Evolutionary conservation across 2,888 invertebrate species (phyloP).

Genomic region (Microctonus hyperodae): DNA sequence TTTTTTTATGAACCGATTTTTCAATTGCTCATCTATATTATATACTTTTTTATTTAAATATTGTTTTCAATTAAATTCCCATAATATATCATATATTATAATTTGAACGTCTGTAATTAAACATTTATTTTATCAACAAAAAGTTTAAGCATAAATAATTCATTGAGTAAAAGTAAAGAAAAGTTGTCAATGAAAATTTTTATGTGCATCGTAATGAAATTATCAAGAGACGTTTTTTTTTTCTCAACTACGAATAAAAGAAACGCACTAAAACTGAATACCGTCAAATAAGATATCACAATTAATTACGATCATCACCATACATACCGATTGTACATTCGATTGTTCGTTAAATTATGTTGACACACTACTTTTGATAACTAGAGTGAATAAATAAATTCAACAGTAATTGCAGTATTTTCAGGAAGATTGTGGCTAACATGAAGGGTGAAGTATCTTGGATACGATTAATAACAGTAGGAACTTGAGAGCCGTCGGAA

Average conservation of each 20-base stretch:
- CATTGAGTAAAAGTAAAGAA: too few relatives aligned
- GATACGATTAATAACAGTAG: constrained; percentile 25
- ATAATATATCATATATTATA: too few relatives aligned
- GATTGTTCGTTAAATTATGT: constrained; percentile 38
- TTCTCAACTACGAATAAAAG: background rate
- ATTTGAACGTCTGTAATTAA: too few relatives aligned
- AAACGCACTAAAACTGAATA: background rate
- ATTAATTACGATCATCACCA: background rate
- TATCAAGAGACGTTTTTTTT: background rate
- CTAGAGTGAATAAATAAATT: constrained; percentile 30
- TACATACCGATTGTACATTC: constrained; percentile 33
- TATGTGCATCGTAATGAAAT: too few relatives aligned
- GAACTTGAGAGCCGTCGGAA: constrained; percentile 40
- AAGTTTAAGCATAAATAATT: too few relatives aligned
- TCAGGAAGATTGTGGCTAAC: constrained; percentile 30
- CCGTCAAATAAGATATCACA: constrained; percentile 26
- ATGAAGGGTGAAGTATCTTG: constrained; percentile 33
- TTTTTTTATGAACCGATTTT: background rate
- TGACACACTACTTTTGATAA: constrained; percentile 28
- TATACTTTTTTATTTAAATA: background rate
- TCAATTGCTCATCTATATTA: background rate
- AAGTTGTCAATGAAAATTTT: too few relatives aligned
- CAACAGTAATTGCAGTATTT: constrained; percentile 19
- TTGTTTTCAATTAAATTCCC: background rate
- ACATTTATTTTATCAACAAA: too few relatives aligned